These are phyloP conservation scores for Penaeus vannamei DNA, from an alignment of 1,140 invertebrate genomes.

Conservation along the genomic window DNA sequence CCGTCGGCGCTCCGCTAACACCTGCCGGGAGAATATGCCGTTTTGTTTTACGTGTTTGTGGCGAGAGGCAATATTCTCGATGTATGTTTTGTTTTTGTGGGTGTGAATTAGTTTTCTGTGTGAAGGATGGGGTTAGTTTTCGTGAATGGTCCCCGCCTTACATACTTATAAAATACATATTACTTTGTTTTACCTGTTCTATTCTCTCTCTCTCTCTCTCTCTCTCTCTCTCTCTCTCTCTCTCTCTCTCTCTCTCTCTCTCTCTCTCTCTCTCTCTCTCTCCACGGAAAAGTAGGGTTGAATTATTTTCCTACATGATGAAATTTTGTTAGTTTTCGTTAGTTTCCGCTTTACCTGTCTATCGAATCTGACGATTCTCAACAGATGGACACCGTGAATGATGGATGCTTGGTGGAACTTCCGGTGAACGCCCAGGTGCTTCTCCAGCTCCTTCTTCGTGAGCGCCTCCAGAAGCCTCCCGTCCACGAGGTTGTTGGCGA, in stretches of 20 bases:
- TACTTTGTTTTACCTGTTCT: no score
- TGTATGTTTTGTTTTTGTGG: not conserved
- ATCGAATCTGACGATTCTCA: conserved; percentile 93
- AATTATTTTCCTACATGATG: no score
- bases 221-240: no score
- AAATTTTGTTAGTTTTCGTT: no score
- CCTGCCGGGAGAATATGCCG: conserved; percentile 74
- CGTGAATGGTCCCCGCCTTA: conserved; percentile 71
- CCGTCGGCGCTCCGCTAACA: conserved; percentile 86
- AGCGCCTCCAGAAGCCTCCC: conserved; percentile 92
- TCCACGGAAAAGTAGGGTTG: no score
- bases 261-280: no score
- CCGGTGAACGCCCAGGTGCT: conserved; percentile 78
- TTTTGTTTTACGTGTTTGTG: not conserved
- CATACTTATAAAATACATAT: no score
- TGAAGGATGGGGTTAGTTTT: no score
- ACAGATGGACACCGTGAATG: conserved; percentile 91
- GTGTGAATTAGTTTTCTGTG: not conserved
- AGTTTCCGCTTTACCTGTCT: conserved; percentile 79
- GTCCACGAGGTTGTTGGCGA: conserved; percentile 91
- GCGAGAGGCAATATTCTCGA: not conserved
- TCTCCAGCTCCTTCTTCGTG: conserved; percentile 94
- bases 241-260: no score
- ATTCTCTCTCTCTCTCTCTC: no score
- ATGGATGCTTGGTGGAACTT: conserved; percentile 81